Conservation (phyloP, 1,140 invertebrate species). For the Pachypeltis micranthus region DNA sequence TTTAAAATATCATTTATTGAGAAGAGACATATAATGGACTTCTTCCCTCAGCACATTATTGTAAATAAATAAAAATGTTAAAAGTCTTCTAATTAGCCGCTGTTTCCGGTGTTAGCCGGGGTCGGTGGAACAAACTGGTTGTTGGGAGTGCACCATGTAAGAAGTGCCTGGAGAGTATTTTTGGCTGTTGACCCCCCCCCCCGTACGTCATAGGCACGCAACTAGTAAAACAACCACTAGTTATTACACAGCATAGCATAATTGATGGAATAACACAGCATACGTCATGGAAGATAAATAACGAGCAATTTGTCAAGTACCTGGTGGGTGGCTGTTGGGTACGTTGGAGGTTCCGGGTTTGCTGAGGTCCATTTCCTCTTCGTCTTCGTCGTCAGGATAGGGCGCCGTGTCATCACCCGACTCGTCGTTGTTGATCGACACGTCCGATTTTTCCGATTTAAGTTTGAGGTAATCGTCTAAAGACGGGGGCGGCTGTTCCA, state of each 20-base stretch:
- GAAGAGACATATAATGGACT: no score
- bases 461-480: conserved; percentile 13
- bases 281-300: background rate
- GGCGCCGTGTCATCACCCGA: conserved; percentile 26
- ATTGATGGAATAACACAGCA: background rate
- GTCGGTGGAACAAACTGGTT: no score
- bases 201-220: background rate
- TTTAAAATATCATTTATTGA: no score
- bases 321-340: conserved; percentile 22
- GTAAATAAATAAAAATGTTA: no score
- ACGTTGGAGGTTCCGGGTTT: conserved; percentile 22
- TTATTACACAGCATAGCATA: background rate
- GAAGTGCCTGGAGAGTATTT: no score
- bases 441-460: conserved; percentile 25
- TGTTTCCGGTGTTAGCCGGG: no score
- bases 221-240: background rate
- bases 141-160: no score
- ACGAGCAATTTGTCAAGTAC: conserved; percentile 11
- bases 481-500: background rate
- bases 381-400: conserved; percentile 27
- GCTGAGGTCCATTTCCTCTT: conserved; percentile 25
- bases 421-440: conserved; percentile 24
- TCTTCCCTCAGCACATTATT: no score
- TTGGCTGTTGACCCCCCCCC: background rate
- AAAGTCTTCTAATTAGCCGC: no score